A percentile compares a stretch with the other conserved stretches of the same genome.
Evolutionary conservation across 2,113 vertebrate species (phyloP).

Genomic region (Eurystomus gularis): DNA sequence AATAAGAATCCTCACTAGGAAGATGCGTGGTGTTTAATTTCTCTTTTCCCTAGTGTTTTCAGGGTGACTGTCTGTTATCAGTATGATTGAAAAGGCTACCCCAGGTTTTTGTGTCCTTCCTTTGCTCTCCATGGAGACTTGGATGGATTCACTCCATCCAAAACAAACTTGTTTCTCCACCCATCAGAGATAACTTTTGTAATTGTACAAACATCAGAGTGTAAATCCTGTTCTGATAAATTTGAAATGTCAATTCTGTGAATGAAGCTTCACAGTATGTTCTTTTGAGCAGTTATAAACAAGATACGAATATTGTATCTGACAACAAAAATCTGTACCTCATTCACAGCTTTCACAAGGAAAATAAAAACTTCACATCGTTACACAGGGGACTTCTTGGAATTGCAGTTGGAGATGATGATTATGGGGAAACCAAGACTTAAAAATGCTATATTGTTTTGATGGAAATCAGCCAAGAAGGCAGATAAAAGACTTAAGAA

Average conservation of each 20-base stretch:
- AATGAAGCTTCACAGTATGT: conserved; percentile 46
- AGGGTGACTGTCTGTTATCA: neutral
- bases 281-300: conserved; percentile 17
- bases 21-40: neutral
- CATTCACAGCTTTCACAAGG: conserved; percentile 13
- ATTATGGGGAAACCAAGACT: conserved; percentile 31
- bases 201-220: neutral
- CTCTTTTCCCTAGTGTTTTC: neutral
- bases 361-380: conserved; percentile 9
- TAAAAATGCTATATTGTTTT: conserved; percentile 6
- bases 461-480: conserved; percentile 38
- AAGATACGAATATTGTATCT: conserved; percentile 10
- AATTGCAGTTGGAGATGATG: conserved; percentile 3
- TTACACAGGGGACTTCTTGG: conserved; percentile 22
- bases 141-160: neutral
- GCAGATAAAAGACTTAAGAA: conserved; percentile 55
- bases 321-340: conserved; percentile 21
- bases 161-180: conserved; percentile 39
- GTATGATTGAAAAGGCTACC: neutral
- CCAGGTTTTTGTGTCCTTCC: conserved; percentile 17
- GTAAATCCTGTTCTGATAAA: conserved; percentile 53
- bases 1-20: neutral
- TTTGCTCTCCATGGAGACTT: neutral
- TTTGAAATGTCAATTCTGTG: conserved; percentile 24
- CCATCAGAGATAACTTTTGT: conserved; percentile 37